Evolutionary conservation across 1,140 invertebrate genomes (phyloP), one percentile per base, ranked within the genome.

Genomic region (Hyles vespertilio): DNA sequence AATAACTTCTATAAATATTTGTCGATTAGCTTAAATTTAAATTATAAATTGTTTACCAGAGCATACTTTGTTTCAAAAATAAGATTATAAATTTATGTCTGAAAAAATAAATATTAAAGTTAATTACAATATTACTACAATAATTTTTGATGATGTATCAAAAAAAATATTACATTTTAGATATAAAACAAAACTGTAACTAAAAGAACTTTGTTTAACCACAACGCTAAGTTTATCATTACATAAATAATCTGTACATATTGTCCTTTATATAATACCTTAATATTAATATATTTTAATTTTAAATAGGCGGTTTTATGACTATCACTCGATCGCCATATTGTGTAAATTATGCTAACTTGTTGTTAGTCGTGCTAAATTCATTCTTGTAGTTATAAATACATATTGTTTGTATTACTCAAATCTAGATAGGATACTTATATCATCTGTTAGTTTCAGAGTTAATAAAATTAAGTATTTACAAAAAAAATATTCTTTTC

Each of bases 401-500:
- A 79, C 57, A 86, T 88, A 85, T 84, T 79, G 70, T 67, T 74
- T 63, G 66, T 78, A 76, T 76, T 77, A 84, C 73, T 86, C 75
- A 79, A 83, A 82, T 84, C 72, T 86, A 81, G 85, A 88, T 86
- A 85, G 85, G 85, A 76, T 78, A 87, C 83, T 84, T 83, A 82
- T 84, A 85, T 86, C 85, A 84, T 84, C 77, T 86, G 85, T 86
- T 88, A 88, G 85, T 88, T 88, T 79, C 81, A 83, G 80, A 88
- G 82, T 84, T 88, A 86, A 86, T 88, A 85, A 88, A 88, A 85
- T 82, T 87, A 88, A 88, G 85, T 77, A 79, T 88, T 88, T 86
- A 85, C 83, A 88, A 86, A 80, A 76, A 70, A 70, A 56, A 62
- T 68, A 63, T 67, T 73, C 69, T 81, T 84, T 84, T 72, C 53